A percentile compares a stretch with the other conserved stretches of the same genome.
Evolutionary conservation across 2,113 vertebrate genomes (phyloP).

Genomic region (Paracanthobrama guichenoti): DNA sequence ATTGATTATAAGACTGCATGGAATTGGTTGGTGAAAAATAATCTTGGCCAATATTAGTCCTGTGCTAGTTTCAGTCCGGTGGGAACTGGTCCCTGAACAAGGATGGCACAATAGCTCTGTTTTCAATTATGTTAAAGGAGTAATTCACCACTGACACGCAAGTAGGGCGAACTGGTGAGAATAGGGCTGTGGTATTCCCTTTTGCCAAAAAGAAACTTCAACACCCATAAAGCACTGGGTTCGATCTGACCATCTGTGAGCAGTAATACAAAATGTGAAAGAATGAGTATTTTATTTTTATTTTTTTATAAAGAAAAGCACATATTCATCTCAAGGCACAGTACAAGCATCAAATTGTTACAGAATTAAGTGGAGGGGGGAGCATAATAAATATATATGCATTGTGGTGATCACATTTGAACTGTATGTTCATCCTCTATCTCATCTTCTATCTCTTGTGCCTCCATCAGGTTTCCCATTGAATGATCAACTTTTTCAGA

Average conservation of each 20-base stretch:
- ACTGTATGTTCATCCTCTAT: background rate
- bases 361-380: no score
- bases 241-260: background rate
- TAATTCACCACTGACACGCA: background rate
- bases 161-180: background rate
- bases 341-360: no score
- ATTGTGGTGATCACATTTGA: background rate
- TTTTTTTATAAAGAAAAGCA: no score
- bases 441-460: background rate
- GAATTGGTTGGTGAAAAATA: background rate
- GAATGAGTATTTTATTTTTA: no score
- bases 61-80: background rate
- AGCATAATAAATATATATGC: background rate
- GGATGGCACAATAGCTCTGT: no score
- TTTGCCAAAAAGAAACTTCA: background rate
- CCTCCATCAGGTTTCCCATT: conserved; percentile 83
- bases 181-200: background rate
- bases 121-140: background rate
- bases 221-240: background rate
- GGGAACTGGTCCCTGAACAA: background rate
- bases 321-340: no score
- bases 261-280: background rate
- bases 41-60: background rate
- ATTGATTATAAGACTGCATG: background rate
- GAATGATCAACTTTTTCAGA: conserved; percentile 74